Evolutionary conservation across 1,140 invertebrate species (phyloP), one percentile per base, ranked within the genome.

Genomic region (Parapsyche elsis): DNA sequence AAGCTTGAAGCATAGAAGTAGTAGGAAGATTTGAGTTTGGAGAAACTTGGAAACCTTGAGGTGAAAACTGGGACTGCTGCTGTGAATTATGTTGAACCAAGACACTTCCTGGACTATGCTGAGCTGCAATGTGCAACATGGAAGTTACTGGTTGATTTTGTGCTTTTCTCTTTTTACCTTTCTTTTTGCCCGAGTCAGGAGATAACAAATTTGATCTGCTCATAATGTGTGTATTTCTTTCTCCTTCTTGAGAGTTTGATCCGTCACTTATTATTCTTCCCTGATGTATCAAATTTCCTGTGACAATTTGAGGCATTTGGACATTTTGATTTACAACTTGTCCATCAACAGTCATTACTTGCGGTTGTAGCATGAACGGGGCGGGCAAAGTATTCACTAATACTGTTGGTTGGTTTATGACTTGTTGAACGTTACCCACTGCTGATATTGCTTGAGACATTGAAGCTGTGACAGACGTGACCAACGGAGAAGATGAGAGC

Each of bases 381-480:
- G 94, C 91, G 80, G 94, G 93, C 80, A 96, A 89, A 0, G 94
- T 93, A 84, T 96, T 96, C 0, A 96, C 93, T 9, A 97, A 89
- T 0, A 95, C 94, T 0, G 94, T 93, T 16, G 94, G 94, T 84
- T 95, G 94, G 81, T 89, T 89, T 0, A 89, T 86, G 2, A 89
- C 85, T 5, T 86, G 88, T 80, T 85, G 89, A 49, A 87, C 85
- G 14, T 85, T 85, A 0, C 85, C 87, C 0, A 86, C 87, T 0
- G 86, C 85, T 9, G 88, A 86, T 10, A 92, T 91, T 0, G 93
- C 91, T 88, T 93, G 93, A 19, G 91, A 92, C 7, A 94, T 90
- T 21, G 93, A 90, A 12, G 91, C 92, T 0, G 93, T 94, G 0
- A 94, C 93, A 84, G 92, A 93, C 0, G 93, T 94, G 0, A 93